A percentile compares a stretch with the other conserved stretches of the same genome.
phyloP scores from a whole-genome alignment of 2,113 vertebrate genomes.

The Pteropus alecto region DNA sequence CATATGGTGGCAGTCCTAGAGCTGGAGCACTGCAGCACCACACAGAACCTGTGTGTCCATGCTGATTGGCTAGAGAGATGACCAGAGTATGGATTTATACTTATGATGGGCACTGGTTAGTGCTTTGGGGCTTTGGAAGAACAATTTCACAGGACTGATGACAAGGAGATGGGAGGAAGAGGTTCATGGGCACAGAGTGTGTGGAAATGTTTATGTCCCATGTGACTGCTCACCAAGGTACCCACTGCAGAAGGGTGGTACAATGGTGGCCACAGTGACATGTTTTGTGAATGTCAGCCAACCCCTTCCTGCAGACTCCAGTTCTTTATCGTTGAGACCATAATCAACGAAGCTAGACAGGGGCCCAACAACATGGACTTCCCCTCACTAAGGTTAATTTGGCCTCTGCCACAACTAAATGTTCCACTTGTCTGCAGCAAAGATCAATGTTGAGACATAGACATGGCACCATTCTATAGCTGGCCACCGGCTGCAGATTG shows the following conservation, averaged over 20 bases:
- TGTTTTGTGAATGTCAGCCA: neutral
- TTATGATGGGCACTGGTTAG: neutral
- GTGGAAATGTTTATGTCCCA: neutral
- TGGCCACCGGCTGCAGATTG: neutral
- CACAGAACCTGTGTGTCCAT: neutral
- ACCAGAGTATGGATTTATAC: neutral
- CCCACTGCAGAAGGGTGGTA: neutral
- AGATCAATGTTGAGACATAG: no score
- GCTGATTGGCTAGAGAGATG: no score
- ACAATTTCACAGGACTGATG: neutral
- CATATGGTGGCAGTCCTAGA: neutral
- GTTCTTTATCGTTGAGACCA: neutral
- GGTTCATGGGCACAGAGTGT: neutral
- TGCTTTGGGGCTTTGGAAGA: neutral
- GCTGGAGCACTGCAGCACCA: no score
- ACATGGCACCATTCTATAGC: neutral
- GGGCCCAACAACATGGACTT: neutral
- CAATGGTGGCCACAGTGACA: neutral
- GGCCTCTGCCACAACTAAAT: neutral
- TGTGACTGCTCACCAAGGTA: neutral
- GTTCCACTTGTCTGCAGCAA: neutral
- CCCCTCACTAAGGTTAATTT: neutral
- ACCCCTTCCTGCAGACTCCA: neutral
- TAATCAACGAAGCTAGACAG: neutral
- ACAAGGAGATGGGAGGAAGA: neutral